Conservation (phyloP, 1,140 invertebrate genomes). For the Chlorops oryzae region DNA sequence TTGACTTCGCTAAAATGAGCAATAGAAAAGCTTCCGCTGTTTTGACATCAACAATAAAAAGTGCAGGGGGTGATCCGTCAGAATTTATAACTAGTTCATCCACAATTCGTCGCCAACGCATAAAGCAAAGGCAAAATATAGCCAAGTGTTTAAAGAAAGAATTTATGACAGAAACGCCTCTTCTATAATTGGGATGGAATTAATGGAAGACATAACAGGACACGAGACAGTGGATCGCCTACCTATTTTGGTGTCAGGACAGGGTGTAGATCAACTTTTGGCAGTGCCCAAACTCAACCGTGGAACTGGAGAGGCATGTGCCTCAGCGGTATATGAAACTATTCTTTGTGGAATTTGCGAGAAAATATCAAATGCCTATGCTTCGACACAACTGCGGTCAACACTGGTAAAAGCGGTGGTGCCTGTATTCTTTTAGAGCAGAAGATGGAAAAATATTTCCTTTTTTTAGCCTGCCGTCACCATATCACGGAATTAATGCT, state of each 20-base stretch:
- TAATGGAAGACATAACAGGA: conserved; percentile 16
- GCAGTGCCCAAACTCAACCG: conserved; percentile 20
- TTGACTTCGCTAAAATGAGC: no score
- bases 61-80: no score
- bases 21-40: no score
- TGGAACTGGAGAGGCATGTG: conserved; percentile 20
- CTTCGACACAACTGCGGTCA: conserved; percentile 29
- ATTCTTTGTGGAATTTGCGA: conserved; percentile 20
- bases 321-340: conserved; percentile 18
- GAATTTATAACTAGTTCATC: no score
- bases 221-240: conserved; percentile 23
- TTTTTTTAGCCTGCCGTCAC: no score
- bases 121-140: no score
- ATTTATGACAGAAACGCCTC: neutral
- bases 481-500: conserved; percentile 2
- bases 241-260: conserved; percentile 21
- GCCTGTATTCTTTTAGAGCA: neutral
- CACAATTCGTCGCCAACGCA: no score
- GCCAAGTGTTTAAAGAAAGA: no score
- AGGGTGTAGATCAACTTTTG: conserved; percentile 19
- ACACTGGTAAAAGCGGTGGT: conserved; percentile 17
- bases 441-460: no score
- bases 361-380: conserved; percentile 19
- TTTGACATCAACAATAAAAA: no score
- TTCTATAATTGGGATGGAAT: conserved; percentile 26